Percentiles rank a stretch among this genome's conserved stretches.
Conservation (phyloP, 2,113 vertebrate species). For the Peromyscus maniculatus region DNA sequence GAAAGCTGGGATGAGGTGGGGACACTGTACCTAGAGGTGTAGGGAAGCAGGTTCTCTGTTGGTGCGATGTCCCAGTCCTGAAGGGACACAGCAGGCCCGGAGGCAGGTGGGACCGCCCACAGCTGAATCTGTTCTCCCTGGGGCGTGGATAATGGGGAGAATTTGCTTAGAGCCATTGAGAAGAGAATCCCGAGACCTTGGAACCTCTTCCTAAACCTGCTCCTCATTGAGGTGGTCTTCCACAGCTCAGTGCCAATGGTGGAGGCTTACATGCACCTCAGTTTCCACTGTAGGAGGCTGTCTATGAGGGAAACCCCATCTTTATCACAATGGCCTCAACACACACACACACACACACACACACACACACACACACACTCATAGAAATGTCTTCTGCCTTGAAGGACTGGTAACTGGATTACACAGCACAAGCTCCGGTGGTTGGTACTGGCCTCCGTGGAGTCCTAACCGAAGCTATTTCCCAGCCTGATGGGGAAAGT, state of each 20-base stretch:
- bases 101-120: not conserved
- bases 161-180: not conserved
- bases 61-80: not conserved
- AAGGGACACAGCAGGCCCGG: not conserved
- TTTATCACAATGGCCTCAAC: not conserved
- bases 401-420: not conserved
- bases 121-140: not conserved
- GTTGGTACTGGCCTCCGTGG: not conserved
- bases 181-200: not conserved
- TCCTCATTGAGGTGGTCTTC: not conserved
- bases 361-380: not conserved
- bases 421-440: not conserved
- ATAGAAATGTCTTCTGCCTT: not conserved
- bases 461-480: not conserved
- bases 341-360: not conserved
- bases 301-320: not conserved
- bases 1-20: not conserved
- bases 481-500: not conserved
- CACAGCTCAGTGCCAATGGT: not conserved
- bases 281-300: not conserved
- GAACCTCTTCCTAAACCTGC: not conserved
- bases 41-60: not conserved
- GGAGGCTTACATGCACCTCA: not conserved
- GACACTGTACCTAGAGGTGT: accelerated
- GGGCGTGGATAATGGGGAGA: accelerated